These are phyloP conservation scores for Bos javanicus DNA, from an alignment of 2,113 vertebrate species.

Conservation along the genomic window DNA sequence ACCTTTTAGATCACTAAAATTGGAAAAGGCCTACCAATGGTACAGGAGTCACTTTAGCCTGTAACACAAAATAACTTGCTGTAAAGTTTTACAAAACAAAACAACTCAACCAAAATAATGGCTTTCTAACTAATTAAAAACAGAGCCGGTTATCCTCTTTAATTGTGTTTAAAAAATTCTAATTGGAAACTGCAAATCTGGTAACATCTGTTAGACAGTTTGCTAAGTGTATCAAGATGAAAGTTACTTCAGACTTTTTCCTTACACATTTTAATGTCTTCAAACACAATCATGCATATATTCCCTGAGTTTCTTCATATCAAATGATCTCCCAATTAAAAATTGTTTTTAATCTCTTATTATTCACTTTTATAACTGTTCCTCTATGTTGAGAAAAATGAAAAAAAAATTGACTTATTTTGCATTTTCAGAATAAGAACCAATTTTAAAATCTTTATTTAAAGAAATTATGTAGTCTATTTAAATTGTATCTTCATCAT, in stretches of 20 bases:
- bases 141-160: conserved; percentile 50
- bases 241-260: conserved; percentile 32
- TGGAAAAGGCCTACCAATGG: not conserved
- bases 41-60: not conserved
- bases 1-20: not conserved
- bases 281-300: not conserved
- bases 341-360: not conserved
- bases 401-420: not conserved
- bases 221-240: conserved; percentile 50
- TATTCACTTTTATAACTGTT: not conserved
- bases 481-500: not conserved
- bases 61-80: not conserved
- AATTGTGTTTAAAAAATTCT: conserved; percentile 47
- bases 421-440: not conserved
- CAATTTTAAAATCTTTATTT: not conserved
- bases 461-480: not conserved
- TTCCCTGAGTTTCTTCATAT: not conserved
- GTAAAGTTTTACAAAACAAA: conserved; percentile 48
- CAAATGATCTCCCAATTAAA: conserved; percentile 1
- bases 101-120: conserved; percentile 60
- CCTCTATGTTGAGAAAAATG: not conserved
- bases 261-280: not conserved
- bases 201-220: conserved; percentile 63
- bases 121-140: conserved; percentile 62
- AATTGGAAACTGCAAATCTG: conserved; percentile 55